Percentiles rank a stretch among this genome's conserved stretches.
These are phyloP conservation scores for Ylistrum balloti DNA, from an alignment of 1,140 invertebrate species.

Conservation along the genomic window DNA sequence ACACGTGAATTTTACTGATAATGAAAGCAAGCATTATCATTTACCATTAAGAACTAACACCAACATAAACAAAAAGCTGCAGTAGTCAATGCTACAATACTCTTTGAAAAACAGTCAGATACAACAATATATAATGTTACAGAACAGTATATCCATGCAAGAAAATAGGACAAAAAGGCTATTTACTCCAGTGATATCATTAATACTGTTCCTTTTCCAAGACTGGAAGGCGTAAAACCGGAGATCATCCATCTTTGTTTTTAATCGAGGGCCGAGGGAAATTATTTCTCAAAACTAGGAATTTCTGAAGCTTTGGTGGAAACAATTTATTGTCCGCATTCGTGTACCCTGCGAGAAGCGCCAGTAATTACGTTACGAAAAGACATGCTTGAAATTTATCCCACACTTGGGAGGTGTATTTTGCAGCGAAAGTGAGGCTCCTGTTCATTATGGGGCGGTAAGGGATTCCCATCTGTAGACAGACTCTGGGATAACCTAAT, in stretches of 20 bases:
- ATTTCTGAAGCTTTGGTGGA: conserved; percentile 25
- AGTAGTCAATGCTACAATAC: background rate
- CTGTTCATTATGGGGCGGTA: conserved; percentile 18
- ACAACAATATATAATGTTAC: background rate
- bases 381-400: conserved; percentile 35
- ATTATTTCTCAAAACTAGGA: conserved; percentile 12
- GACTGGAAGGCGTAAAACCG: background rate
- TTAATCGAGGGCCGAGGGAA: conserved; percentile 30
- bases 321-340: conserved; percentile 26
- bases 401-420: conserved; percentile 32
- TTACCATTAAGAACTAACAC: too few species aligned
- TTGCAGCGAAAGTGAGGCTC: conserved; percentile 23
- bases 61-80: too few species aligned
- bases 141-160: background rate
- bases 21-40: too few species aligned
- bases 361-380: conserved; percentile 21
- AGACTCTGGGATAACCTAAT: conserved; percentile 13
- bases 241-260: background rate
- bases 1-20: too few species aligned
- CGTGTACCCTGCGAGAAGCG: background rate
- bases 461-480: conserved; percentile 14
- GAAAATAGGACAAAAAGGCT: background rate
- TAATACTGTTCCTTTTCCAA: background rate
- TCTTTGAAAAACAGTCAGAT: background rate
- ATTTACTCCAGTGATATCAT: background rate